phyloP scores from a whole-genome alignment of 2,888 invertebrate genomes.

The Orchesellides sinensis region DNA sequence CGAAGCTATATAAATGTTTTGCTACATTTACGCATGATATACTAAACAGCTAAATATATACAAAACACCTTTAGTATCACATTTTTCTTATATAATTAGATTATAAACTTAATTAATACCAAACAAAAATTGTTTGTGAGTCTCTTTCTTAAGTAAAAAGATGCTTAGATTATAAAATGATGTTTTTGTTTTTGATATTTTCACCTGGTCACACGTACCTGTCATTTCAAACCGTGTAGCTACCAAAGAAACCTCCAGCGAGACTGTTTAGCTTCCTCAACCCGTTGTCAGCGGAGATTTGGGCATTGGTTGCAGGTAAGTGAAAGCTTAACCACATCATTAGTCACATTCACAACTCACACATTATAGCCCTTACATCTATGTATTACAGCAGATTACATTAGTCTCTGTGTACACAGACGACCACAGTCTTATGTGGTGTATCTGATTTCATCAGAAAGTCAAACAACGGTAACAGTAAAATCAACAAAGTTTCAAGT shows the following conservation, averaged over 20 bases:
- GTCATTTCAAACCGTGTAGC: slow-evolving; percentile 79
- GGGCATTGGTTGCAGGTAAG: slow-evolving; percentile 83
- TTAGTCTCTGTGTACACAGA: not conserved
- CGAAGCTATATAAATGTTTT: no score
- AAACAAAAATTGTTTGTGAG: no score
- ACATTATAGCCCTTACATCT: not conserved
- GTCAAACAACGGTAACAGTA: slow-evolving; percentile 54
- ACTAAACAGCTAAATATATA: no score
- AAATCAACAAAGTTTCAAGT: slow-evolving; percentile 61
- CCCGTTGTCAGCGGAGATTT: slow-evolving; percentile 96
- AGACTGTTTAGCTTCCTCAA: slow-evolving; percentile 97
- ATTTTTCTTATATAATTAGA: no score
- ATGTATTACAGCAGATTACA: slow-evolving; percentile 2
- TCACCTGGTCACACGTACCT: not conserved
- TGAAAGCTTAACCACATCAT: slow-evolving; percentile 4
- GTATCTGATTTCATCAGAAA: slow-evolving; percentile 62
- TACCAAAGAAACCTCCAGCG: slow-evolving; percentile 92
- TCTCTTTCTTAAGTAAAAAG: no score
- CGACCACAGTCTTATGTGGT: not conserved
- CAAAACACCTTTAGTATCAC: no score
- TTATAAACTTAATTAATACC: no score
- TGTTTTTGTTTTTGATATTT: not conserved
- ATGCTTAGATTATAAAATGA: not conserved
- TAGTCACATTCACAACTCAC: slow-evolving; percentile 13
- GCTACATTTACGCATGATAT: no score